Evolutionary conservation across 2,113 vertebrate genomes (phyloP).

Genomic region (Xerus inauris): DNA sequence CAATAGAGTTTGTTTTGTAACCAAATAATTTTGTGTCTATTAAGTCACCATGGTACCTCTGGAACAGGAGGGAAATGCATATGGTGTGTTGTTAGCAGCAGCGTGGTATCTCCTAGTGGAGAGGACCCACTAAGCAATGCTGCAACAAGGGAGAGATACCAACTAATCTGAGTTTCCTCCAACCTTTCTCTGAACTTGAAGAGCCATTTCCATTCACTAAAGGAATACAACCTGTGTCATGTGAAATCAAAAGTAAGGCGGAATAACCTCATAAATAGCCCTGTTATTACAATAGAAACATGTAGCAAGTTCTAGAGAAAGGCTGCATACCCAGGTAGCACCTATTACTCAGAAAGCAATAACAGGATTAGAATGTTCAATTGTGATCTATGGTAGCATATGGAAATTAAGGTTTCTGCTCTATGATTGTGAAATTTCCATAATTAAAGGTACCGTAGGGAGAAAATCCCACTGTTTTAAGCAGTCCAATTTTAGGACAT

Average conservation of each 20-base stretch:
- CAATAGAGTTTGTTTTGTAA: conserved; percentile 62
- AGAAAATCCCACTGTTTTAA: background rate
- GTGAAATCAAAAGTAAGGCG: conserved; percentile 35
- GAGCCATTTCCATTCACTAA: background rate
- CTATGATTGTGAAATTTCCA: background rate
- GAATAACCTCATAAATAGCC: conserved; percentile 41
- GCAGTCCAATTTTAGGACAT: conserved; percentile 3
- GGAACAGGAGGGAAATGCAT: conserved; percentile 60
- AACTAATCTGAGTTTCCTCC: conserved; percentile 72
- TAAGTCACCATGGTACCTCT: conserved; percentile 61
- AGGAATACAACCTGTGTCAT: conserved; percentile 23
- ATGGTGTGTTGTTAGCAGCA: background rate
- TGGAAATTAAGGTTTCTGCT: conserved; percentile 65
- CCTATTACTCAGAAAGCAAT: conserved; percentile 77
- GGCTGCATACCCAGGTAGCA: conserved; percentile 79
- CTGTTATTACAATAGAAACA: conserved; percentile 37
- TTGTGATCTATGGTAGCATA: conserved; percentile 63
- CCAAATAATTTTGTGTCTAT: conserved; percentile 50
- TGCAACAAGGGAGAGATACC: conserved; percentile 40
- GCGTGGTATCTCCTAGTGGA: conserved; percentile 1
- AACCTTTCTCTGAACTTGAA: conserved; percentile 23
- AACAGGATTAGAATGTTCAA: conserved; percentile 61
- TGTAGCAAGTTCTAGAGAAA: conserved; percentile 25
- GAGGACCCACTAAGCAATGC: conserved; percentile 33
- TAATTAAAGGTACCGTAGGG: background rate